Evolutionary conservation across 2,113 vertebrate genomes (phyloP), one percentile per base, ranked within the genome.

Genomic region (Xenus cinereus): DNA sequence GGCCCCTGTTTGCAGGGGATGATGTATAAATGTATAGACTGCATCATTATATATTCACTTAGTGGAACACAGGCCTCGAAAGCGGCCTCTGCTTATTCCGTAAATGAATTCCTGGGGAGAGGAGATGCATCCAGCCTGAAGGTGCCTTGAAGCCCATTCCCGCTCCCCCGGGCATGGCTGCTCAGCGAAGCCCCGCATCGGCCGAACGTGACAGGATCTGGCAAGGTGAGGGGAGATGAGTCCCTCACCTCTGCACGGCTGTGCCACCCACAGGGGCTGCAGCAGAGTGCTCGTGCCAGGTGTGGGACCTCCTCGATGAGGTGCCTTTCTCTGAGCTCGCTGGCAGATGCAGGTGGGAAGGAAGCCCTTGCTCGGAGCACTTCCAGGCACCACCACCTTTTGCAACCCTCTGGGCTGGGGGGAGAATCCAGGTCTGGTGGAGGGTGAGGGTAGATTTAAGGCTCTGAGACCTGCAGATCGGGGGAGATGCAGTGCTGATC

Each of bases 41-140:
- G 60, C 67, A 88, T 94, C 86, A 71, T 98, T 98, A 95, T 95
- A 85, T 84, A 97, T 97, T 97, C 97, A 97, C 93, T 97, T 97
- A 92, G 90, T 27, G n/a, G 48, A 95, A 93, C 62, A 62, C 81
- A 94, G 77, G 91, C 96, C 93, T 96, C 4, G 20, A 79, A 90
- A 97, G 75, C 81, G 68, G 93, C 28, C 64, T 63, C 74, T 95
- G 93, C 93, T 96, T 91, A 94, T 90, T 96, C 84, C 86, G 74
- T 84, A 91, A 97, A 96, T 94, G 89, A 90, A 94, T 97, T 97
- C 78, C 90, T 90, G 87, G 81, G 48, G 67, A 96, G 94, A 91
- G 21, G 72, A 57, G 83, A 84, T 74, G 63, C 67, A 91, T 79
- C 92, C 86, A 85, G 73, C 96, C 50, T 72, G 76, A 91, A 94